Conservation (phyloP, 2,113 vertebrate species). For the Ploceus nigricollis region DNA sequence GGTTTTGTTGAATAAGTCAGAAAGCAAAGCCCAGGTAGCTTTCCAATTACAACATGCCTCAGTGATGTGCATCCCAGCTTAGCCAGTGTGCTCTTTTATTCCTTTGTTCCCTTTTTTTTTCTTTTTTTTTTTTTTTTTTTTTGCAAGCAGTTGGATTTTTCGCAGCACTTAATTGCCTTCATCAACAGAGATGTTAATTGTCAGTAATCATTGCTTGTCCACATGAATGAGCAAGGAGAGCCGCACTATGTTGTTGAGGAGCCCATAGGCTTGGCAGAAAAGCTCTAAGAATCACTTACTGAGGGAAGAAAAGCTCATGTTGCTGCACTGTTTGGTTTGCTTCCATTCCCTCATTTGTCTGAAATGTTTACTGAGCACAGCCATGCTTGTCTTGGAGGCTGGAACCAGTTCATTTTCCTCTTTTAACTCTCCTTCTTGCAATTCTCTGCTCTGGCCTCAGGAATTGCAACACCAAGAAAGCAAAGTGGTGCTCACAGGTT, state of each 20-base stretch:
- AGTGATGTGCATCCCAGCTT: not conserved
- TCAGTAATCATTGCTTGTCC: not conserved
- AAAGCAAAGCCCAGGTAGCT: conserved; percentile 20
- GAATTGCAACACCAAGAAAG: not conserved
- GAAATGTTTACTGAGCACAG: not conserved
- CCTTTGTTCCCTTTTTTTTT: not conserved
- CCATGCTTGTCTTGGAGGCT: not conserved
- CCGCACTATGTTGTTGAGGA: not conserved
- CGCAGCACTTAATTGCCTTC: conserved; percentile 42
- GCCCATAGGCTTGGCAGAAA: not conserved
- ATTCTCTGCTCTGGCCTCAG: not conserved
- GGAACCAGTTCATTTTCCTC: not conserved
- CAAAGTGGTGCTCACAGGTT: not conserved
- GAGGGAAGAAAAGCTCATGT: not conserved
- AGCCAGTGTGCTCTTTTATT: not conserved
- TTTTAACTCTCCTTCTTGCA: not conserved
- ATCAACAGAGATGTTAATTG: conserved; percentile 43
- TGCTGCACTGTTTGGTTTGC: not conserved
- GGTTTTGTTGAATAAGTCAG: not conserved
- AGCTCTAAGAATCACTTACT: not conserved
- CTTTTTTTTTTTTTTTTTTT: not conserved
- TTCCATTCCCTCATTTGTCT: not conserved
- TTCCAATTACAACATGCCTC: not conserved
- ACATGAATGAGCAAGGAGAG: conserved; percentile 14
- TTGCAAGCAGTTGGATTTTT: not conserved